Evolutionary conservation across 1,140 invertebrate genomes (phyloP).

Genomic region (Colletes latitarsis): DNA sequence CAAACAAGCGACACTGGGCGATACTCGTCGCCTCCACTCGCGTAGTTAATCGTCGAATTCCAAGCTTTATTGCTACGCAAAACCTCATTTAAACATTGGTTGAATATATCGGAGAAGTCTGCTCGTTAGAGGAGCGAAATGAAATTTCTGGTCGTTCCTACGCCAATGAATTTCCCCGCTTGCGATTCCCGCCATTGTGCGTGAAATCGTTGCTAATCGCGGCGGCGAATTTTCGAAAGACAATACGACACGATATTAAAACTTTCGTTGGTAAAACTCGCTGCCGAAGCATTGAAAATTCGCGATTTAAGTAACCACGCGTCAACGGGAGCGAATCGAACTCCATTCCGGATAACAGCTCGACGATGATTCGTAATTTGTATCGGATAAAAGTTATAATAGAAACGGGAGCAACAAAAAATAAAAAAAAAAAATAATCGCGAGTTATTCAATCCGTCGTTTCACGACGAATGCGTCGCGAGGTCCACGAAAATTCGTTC

Average conservation of each 20-base stretch:
- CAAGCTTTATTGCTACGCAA: too few relatives aligned
- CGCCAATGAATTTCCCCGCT: not conserved
- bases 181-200: not conserved
- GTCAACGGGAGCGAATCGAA: not conserved
- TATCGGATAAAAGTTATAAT: not conserved
- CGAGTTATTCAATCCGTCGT: too few relatives aligned
- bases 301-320: not conserved
- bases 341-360: too few relatives aligned
- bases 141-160: not conserved
- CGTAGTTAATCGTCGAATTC: not conserved
- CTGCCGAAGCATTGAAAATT: not conserved
- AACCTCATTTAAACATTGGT: too few relatives aligned
- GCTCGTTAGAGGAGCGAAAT: not conserved
- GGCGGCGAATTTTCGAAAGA: not conserved
- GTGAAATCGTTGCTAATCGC: not conserved
- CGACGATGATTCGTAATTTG: too few relatives aligned
- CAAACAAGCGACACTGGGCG: too few relatives aligned
- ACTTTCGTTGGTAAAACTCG: not conserved
- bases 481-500: not conserved
- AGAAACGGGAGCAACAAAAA: too few relatives aligned
- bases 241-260: not conserved
- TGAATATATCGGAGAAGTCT: too few relatives aligned
- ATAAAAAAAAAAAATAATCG: too few relatives aligned
- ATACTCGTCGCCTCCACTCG: too few relatives aligned
- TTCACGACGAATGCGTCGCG: not conserved